phyloP scores from a whole-genome alignment of 2,113 vertebrate genomes.

The Myotis davidii region DNA sequence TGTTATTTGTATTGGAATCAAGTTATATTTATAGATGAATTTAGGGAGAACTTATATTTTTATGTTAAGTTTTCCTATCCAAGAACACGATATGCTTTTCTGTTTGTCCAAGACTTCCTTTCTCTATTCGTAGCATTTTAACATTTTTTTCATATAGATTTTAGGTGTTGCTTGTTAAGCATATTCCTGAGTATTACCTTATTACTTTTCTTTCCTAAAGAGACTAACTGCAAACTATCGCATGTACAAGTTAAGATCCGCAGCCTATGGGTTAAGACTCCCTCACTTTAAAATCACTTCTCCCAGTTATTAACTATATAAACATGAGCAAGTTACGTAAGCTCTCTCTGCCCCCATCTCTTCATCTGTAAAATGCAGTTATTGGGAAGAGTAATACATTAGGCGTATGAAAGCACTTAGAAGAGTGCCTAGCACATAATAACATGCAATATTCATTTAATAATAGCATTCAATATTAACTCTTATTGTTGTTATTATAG shows the following conservation, averaged over 20 bases:
- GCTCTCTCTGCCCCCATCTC: not conserved
- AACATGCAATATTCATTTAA: not conserved
- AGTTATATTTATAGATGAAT: slow-evolving; percentile 20
- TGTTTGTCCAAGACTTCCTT: slow-evolving; percentile 28
- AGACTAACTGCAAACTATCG: not conserved
- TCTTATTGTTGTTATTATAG: not conserved
- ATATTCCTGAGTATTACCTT: not conserved
- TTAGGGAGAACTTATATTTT: slow-evolving; percentile 41
- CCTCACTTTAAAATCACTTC: not conserved
- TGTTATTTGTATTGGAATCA: slow-evolving; percentile 39
- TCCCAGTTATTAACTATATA: not conserved
- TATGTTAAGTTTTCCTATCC: slow-evolving; percentile 4
- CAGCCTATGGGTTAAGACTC: not conserved
- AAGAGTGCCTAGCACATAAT: not conserved
- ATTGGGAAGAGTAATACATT: not conserved
- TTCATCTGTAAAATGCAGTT: not conserved
- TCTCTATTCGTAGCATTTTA: not conserved
- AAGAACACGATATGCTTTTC: slow-evolving; percentile 28
- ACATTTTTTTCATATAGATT: not conserved
- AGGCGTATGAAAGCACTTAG: not conserved
- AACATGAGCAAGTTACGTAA: not conserved
- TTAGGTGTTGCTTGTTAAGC: not conserved
- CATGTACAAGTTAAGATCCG: not conserved
- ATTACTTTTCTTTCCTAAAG: slow-evolving; percentile 14
- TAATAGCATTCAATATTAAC: not conserved